These are phyloP conservation scores for Beris chalybata DNA, from an alignment of 2,888 invertebrate species.

Conservation along the genomic window DNA sequence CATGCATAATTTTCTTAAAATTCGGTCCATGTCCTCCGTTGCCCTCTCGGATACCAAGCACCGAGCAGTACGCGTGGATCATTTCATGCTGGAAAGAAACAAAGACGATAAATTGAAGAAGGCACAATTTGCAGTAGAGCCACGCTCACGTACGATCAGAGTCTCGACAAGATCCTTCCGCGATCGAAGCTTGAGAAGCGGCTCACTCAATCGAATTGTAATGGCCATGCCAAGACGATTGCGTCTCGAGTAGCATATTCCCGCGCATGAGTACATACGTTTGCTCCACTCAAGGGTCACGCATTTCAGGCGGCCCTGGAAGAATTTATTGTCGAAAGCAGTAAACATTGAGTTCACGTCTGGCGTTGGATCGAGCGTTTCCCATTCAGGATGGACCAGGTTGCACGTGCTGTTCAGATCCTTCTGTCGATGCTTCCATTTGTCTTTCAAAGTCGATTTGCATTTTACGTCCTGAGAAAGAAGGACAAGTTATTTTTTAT, in stretches of 20 bases:
- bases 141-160: slow-evolving; percentile 65
- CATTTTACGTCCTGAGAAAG: neutral
- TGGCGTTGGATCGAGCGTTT: slow-evolving; percentile 91
- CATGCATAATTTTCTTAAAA: slow-evolving; percentile 89
- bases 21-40: slow-evolving; percentile 94
- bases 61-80: slow-evolving; percentile 97
- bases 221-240: slow-evolving; percentile 47
- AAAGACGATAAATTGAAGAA: slow-evolving; percentile 35
- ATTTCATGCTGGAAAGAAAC: slow-evolving; percentile 80
- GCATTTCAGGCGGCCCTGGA: slow-evolving; percentile 72
- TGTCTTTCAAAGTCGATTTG: neutral
- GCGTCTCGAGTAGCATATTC: slow-evolving; percentile 59
- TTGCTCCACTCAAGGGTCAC: slow-evolving; percentile 95
- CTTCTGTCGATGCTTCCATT: slow-evolving; percentile 18
- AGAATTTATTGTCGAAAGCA: slow-evolving; percentile 84
- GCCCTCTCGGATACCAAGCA: slow-evolving; percentile 80
- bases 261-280: slow-evolving; percentile 75
- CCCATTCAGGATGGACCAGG: slow-evolving; percentile 60
- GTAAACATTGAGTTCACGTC: slow-evolving; percentile 83
- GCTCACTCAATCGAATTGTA: slow-evolving; percentile 72
- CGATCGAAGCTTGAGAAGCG: slow-evolving; percentile 87
- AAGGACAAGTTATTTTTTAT: neutral
- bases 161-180: slow-evolving; percentile 96
- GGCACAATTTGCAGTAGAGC: neutral
- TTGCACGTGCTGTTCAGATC: slow-evolving; percentile 52